phyloP scores from a whole-genome alignment of 1,140 invertebrate species.

The Lordiphosa collinella region DNA sequence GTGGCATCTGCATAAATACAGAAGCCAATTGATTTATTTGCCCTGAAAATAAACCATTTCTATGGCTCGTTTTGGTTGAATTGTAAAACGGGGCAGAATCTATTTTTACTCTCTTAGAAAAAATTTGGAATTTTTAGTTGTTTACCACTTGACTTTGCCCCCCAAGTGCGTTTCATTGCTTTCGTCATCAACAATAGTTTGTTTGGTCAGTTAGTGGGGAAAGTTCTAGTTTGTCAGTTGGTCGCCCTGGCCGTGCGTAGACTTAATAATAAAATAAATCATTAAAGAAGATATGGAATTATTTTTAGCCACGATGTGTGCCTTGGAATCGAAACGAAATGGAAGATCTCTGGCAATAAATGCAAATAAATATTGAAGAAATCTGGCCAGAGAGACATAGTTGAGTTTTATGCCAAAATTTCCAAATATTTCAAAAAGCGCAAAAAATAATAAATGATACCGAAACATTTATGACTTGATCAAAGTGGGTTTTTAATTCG shows the following conservation, averaged over 20 bases:
- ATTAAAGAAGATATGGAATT: constrained; percentile 19
- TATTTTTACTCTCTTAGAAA: constrained; percentile 50
- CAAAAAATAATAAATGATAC: no score
- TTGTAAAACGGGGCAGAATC: constrained; percentile 43
- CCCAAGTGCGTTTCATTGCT: constrained; percentile 33
- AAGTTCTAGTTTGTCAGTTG: constrained; percentile 39
- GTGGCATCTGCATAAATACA: constrained; percentile 73
- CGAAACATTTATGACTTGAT: no score
- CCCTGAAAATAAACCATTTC: constrained; percentile 63
- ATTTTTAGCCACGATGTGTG: background rate
- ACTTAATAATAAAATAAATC: constrained; percentile 57
- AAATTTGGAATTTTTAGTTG: constrained; percentile 10
- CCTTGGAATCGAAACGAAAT: constrained; percentile 25
- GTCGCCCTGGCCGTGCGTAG: constrained; percentile 37
- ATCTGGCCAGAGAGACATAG: background rate
- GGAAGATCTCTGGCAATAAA: constrained; percentile 16
- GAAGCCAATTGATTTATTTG: constrained; percentile 70
- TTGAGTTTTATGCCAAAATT: constrained; percentile 5
- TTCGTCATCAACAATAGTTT: constrained; percentile 50
- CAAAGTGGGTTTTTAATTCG: no score
- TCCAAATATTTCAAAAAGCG: no score
- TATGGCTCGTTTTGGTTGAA: constrained; percentile 23
- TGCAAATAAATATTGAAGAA: background rate
- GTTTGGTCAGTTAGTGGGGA: constrained; percentile 17
- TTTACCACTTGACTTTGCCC: constrained; percentile 43